Evolutionary conservation across 2,797 vertebrate genomes (phyloP).

Genomic region (Micrastur ruficollis): DNA sequence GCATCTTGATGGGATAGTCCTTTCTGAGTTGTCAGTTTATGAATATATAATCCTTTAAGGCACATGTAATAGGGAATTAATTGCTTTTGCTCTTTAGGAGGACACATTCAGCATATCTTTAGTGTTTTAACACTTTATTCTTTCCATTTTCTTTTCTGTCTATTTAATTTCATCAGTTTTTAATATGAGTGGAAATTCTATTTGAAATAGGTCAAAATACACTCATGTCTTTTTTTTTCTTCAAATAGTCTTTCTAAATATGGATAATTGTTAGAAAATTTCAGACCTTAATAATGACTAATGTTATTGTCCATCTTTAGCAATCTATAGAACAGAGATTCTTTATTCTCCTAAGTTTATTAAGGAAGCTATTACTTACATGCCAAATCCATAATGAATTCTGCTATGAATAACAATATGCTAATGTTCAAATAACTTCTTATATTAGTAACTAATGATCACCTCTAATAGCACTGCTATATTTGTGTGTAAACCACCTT

Average conservation of each 20-base stretch:
- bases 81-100: constrained; percentile 9
- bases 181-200: background rate
- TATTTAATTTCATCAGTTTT: background rate
- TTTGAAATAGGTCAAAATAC: background rate
- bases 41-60: constrained; percentile 22
- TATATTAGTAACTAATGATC: constrained; percentile 50
- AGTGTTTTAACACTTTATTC: background rate
- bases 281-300: background rate
- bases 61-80: constrained; percentile 22
- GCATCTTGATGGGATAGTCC: background rate
- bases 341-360: constrained; percentile 8
- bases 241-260: background rate
- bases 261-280: background rate
- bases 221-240: background rate
- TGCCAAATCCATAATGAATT: background rate
- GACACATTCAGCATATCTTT: background rate
- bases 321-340: background rate
- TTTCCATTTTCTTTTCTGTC: background rate
- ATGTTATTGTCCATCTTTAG: background rate
- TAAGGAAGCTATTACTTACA: background rate
- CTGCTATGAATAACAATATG: constrained; percentile 19
- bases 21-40: constrained; percentile 17
- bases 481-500: constrained; percentile 44
- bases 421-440: constrained; percentile 39
- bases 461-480: constrained; percentile 10